Base-by-base conservation (phyloP, 2,113 vertebrate species). In the Prunella himalayana region DNA sequence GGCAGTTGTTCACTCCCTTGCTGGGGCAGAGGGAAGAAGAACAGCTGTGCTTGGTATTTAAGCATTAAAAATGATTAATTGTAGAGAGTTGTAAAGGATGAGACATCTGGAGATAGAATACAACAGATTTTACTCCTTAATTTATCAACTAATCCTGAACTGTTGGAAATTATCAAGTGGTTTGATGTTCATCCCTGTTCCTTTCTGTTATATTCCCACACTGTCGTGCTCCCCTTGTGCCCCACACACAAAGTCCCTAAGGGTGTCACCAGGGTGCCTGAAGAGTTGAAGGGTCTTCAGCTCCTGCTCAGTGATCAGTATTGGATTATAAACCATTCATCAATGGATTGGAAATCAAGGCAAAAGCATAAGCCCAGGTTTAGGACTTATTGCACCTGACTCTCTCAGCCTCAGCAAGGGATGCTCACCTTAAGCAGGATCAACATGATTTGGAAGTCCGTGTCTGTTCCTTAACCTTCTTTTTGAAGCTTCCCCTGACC, bases 191-290 rank as follows among this genome's bases (percentile, higher is more conserved):
- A 31, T 7, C 17, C 50, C 50, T 8, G 13, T 31, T 30, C 42
- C 42, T 41, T 30, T 21, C 37, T 0, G n/a, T n/a, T n/a, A n/a
- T n/a, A n/a, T n/a, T n/a, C n/a, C n/a, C n/a, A n/a, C n/a, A n/a
- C n/a, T n/a, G n/a, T n/a, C n/a, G 0, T 25, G 37, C 22, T 51
- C 37, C 44, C 22, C 51, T 30, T 1, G 1, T 76, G 51, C 4
- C 61, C 31, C 44, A 9, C 16, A 6, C 31, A 18, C 28, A 23
- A 0, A 0, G 0, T 60, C 28, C 47, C 56, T 79, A 44, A 28
- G 31, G 42, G 14, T 35, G 14, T 35, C 57, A 15, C 41, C 47
- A 79, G n/a, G 35, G 11, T 49, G 24, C 76, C 42, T 80, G 49
- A 31, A 27, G 42, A 12, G 50, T 7, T 27, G 6, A 28, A 27